phyloP scores from a whole-genome alignment of 2,888 invertebrate genomes.

The Stramonita haemastoma region DNA sequence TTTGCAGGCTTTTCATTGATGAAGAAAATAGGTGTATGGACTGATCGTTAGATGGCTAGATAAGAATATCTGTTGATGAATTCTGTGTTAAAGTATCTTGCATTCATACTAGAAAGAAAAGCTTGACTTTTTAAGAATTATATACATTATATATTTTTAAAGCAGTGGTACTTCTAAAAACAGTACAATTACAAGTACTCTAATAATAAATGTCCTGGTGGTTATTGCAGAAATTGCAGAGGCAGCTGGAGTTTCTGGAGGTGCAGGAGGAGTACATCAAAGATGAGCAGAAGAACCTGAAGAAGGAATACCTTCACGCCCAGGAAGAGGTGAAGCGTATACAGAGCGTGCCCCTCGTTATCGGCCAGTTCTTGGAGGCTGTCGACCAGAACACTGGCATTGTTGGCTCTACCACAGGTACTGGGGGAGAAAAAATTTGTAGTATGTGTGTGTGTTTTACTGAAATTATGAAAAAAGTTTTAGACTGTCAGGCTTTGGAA shows the following conservation, averaged over 20 bases:
- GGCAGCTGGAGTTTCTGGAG: conserved; percentile 95
- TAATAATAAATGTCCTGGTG: too few relatives aligned
- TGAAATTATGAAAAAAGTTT: too few relatives aligned
- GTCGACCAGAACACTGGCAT: conserved; percentile 99
- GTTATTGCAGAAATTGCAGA: conserved; percentile 86
- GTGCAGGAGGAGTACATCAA: conserved; percentile 99
- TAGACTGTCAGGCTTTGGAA: too few relatives aligned
- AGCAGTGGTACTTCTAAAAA: too few relatives aligned
- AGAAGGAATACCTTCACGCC: conserved; percentile 98
- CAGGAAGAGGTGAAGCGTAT: conserved; percentile 96
- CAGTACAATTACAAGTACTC: too few relatives aligned
- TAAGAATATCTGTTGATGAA: too few relatives aligned
- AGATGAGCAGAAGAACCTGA: conserved; percentile 98
- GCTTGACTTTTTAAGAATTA: not conserved
- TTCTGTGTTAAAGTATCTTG: too few relatives aligned
- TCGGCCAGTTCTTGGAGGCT: conserved; percentile 99
- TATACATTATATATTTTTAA: not conserved
- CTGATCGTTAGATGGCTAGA: too few relatives aligned
- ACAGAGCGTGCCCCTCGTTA: conserved; percentile 98
- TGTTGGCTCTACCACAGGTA: conserved; percentile 95
- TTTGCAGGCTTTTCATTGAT: too few relatives aligned
- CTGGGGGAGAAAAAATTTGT: not conserved
- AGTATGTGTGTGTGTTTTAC: too few relatives aligned
- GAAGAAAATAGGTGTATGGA: too few relatives aligned
- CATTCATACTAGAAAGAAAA: too few relatives aligned